Base-by-base conservation (phyloP, 2,888 invertebrate genomes). In the Chironomus tentans region DNA sequence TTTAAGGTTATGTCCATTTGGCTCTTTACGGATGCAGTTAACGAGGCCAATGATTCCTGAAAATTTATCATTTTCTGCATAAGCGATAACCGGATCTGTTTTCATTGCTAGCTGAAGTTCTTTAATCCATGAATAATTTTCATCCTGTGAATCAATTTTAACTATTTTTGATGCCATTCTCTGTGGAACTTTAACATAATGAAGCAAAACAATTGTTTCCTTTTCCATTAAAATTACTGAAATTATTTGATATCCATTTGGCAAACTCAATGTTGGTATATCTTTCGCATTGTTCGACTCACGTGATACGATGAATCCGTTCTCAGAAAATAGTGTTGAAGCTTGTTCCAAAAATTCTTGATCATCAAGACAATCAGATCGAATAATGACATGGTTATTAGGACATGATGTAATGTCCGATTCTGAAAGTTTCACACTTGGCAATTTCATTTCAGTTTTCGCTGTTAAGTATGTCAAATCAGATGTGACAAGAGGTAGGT, bases 1-100 rank as follows among this genome's bases (percentile, higher is more conserved):
- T 72, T 86, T 86, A 0, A 89, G 84, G 0, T 87, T 82, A 78
- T 88, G 87, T 69, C 92, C 92, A 78, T 91, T 91, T 0, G 91
- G 89, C 81, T 97, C 96, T 79, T 87, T 90, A 77, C 92, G 87
- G 28, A 98, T 82, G 82, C 97, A 97, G 80, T 95, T 95, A 0
- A 93, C 89, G 76, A 97, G 84, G 15, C 98, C 98, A 22, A 95
- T 82, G 0, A 97, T 85, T 13, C 98, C 98, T 81, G 88, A 93
- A 7, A 89, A 84, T 2, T 86, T 85, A 75, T 91, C 89, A 78
- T 89, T 87, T 81, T 91, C 88, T 1, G 89, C 85, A 18, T 92
- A 88, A 0, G 96, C 81, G 1, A 92, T 84, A 1, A 91, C 80
- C 10, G 18, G 47, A 1, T 69, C 75, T 12, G 78, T 79, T 28